Evolutionary conservation across 2,113 vertebrate genomes (phyloP), one percentile per base, ranked within the genome.

Genomic region (Odobenus rosmarus): DNA sequence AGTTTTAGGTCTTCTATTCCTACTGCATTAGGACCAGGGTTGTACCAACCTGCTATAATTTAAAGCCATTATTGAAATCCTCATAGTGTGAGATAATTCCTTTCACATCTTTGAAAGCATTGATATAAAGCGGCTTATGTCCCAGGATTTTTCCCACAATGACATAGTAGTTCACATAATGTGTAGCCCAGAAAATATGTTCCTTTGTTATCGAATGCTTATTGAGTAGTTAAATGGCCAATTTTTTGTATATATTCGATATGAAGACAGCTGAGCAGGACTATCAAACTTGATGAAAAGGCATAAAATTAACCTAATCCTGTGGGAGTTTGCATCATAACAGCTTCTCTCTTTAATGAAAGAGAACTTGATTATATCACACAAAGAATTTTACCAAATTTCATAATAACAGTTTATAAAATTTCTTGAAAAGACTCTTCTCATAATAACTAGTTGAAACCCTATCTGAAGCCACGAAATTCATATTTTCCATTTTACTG

Each of bases 61-160:
- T 96, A 93, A 84, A 93, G 31, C 12, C 71, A 94, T 97, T 94
- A 97, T 42, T 92, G 76, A 97, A 97, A 91, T 96, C 36, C 42
- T 97, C 42, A 80, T 83, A 90, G 61, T 80, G 85, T 64, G 84
- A 97, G 53, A 88, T 62, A 82, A 94, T 36, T 96, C 62, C n/a
- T 92, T 86, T 92, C 42, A 7, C 42, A 80, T 93, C 42, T 92
- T 95, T 97, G 61, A 93, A 72, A 96, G 18, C 16, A 28, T 80
- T 90, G 23, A 7, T 33, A 85, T 69, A 81, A 83, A 92, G n/a
- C 4, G 19, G 55, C 36, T 89, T 84, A 51, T 84, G 16, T 90
- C 36, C 28, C 76, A 89, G 8, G n/a, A 59, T 18, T 90, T 76
- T 95, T 92, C 16, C 59, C 69, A 61, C 24, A 93, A 80, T 85